Base-by-base conservation (phyloP, 2,797 vertebrate species). In the Varecia variegata region DNA sequence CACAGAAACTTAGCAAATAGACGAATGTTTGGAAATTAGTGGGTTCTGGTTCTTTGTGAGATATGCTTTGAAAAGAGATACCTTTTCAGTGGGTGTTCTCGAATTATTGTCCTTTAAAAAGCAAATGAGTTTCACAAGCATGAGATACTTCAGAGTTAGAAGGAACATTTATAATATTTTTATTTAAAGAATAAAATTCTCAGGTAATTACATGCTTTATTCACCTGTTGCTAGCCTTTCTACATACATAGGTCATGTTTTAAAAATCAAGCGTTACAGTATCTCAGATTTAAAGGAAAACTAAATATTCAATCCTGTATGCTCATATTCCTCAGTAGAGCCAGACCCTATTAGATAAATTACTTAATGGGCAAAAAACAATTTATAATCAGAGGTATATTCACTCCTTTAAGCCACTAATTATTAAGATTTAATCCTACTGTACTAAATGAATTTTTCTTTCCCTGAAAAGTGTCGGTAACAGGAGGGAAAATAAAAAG, bases 21-120 rank as follows among this genome's bases (percentile, higher is more conserved):
- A 83, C n/a, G 60, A 12, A 35, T 83, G 8, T 58, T 97, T 91
- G 18, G 52, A 18, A 89, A 85, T 54, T 54, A 47, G 73, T 54
- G 45, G 50, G 23, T 67, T 47, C 77, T 40, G 11, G 12, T 71
- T 94, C 32, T 67, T 93, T 56, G 68, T 45, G 40, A 73, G 27
- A 52, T 81, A 71, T 35, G 40, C 32, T 95, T 90, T 67, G 45
- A 32, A 90, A 83, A 84, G 50, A 96, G 87, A 76, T 40, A 40
- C 12, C 13, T 89, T 35, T 68, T 76, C 7, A n/a, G 1, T 94
- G 40, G 9, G 3, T 58, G 1, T 83, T 87, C 45, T 80, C 35
- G 40, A 87, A 43, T 80, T 89, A 43, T 87, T 89, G 45, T 13
- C 65, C 35, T 60, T 90, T 50, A 50, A 81, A 77, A 45, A 73